Evolutionary conservation across 2,888 invertebrate genomes (phyloP).

Genomic region (Hofmannophila pseudospretella): DNA sequence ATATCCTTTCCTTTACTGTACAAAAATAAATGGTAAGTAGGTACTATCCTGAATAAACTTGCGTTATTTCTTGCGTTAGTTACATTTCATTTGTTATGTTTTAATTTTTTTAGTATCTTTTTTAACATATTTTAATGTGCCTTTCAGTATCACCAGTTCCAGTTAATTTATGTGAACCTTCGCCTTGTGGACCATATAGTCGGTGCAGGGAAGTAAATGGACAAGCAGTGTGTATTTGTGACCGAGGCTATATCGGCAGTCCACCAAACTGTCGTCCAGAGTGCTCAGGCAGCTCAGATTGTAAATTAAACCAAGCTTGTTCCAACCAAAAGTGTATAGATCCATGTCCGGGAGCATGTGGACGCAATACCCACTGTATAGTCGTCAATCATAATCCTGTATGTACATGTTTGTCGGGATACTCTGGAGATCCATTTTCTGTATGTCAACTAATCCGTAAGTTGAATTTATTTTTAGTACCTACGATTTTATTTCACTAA

Average conservation of each 20-base stretch:
- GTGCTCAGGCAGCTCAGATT: slow-evolving; percentile 87
- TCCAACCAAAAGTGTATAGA: slow-evolving; percentile 86
- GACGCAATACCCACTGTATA: slow-evolving; percentile 75
- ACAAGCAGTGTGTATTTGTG: slow-evolving; percentile 85
- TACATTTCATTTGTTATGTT: not conserved
- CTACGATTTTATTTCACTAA: too few relatives aligned
- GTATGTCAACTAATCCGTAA: slow-evolving; percentile 76
- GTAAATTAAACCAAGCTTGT: slow-evolving; percentile 83
- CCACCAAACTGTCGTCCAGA: slow-evolving; percentile 88
- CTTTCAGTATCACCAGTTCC: slow-evolving; percentile 39
- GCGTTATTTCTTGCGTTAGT: not conserved
- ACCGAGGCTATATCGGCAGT: slow-evolving; percentile 81
- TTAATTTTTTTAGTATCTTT: too few relatives aligned
- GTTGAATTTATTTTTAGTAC: slow-evolving; percentile 20
- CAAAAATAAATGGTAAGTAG: slow-evolving; percentile 45
- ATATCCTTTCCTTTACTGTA: slow-evolving; percentile 80
- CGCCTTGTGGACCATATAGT: slow-evolving; percentile 84
- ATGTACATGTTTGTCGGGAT: slow-evolving; percentile 80
- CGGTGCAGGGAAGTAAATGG: slow-evolving; percentile 83
- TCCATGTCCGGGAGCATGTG: slow-evolving; percentile 87
- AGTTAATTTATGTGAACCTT: slow-evolving; percentile 55
- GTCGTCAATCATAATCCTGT: slow-evolving; percentile 83
- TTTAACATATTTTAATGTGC: slow-evolving; percentile 4
- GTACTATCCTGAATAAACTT: not conserved
- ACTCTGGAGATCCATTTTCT: slow-evolving; percentile 86